Evolutionary conservation across 23 tunicate species (phyloP).

Genomic region (Styela clava): DNA sequence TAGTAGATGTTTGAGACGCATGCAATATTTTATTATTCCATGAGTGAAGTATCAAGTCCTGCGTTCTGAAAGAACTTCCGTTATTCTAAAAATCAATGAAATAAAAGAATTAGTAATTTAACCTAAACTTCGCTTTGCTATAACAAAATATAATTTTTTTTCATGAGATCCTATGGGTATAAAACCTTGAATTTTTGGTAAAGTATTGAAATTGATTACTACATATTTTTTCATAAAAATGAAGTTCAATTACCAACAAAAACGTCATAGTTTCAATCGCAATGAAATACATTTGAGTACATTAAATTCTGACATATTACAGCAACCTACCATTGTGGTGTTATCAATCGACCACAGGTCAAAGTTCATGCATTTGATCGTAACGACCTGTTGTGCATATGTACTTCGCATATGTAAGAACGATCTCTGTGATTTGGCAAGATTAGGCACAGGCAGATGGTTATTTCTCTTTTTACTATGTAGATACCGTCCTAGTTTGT

Average conservation of each 20-base stretch:
- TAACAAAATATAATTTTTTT: too few species aligned
- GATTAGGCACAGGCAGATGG: not conserved
- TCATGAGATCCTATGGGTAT: too few species aligned
- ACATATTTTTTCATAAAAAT: too few species aligned
- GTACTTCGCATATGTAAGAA: conserved; percentile 14
- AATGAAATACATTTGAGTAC: too few species aligned
- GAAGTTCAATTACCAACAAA: too few species aligned
- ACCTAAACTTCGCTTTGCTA: too few species aligned
- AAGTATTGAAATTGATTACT: too few species aligned
- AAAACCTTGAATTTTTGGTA: too few species aligned
- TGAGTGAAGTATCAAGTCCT: not conserved
- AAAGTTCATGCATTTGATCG: conserved; percentile 5
- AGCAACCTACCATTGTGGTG: not conserved
- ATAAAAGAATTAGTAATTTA: too few species aligned
- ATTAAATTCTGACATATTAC: too few species aligned
- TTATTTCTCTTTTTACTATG: not conserved
- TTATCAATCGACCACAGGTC: conserved; percentile 9
- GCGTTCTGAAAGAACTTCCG: not conserved
- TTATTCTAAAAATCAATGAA: not conserved
- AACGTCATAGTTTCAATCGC: too few species aligned
- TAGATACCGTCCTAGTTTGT: not conserved
- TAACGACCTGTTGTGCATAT: conserved; percentile 1
- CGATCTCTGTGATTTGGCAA: conserved; percentile 1
- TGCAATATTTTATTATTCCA: not conserved
- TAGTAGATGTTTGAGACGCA: not conserved